Base-by-base conservation (phyloP, 2,113 vertebrate species). In the Anser cygnoides region DNA sequence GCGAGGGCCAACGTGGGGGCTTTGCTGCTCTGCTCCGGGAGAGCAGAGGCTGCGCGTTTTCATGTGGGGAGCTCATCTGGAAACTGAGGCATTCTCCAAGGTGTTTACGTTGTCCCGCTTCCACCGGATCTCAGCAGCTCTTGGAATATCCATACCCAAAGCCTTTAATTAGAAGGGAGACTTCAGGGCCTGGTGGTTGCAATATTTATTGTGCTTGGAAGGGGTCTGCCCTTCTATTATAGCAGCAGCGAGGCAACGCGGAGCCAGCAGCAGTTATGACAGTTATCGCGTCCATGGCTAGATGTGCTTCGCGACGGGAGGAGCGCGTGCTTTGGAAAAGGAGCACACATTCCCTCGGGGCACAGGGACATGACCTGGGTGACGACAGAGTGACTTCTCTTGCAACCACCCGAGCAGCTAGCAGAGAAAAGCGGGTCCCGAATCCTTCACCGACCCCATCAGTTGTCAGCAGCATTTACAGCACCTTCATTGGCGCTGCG, bases 161-260 rank as follows among this genome's bases (percentile, higher is more conserved):
- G 49, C 90, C 89, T 87, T 84, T 91, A 65, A 96, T 90, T 84
- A 89, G 89, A 74, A 61, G 77, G 65, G 57, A 95, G 85, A 58
- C 84, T 94, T 81, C 35, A 79, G 90, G 92, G 80, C 73, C 80
- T 92, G 92, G 76, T 93, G 92, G 93, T 92, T 29, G 2, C 86
- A 85, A 63, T 10, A 29, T 72, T 94, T 94, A 57, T 95, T 89
- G 95, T 94, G 90, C 73, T 95, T 95, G 92, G 95, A 95, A 82
- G 37, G 54, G 46, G 37, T 10, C 12, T 3, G 93, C 5, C 37
- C 57, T 80, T 50, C 78, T 91, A 1, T 71, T 75, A n/a, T 0
- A 81, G 85, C 93, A 52, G 15, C 55, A 84, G 93, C 84, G 68
- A 70, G 22, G 11, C 8, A 35, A 6, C 10, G 18, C 23, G 29